Percentiles rank a stretch among this genome's conserved stretches.
These are phyloP conservation scores for Heterocephalus glaber DNA, from an alignment of 2,113 vertebrate species.

Conservation along the genomic window DNA sequence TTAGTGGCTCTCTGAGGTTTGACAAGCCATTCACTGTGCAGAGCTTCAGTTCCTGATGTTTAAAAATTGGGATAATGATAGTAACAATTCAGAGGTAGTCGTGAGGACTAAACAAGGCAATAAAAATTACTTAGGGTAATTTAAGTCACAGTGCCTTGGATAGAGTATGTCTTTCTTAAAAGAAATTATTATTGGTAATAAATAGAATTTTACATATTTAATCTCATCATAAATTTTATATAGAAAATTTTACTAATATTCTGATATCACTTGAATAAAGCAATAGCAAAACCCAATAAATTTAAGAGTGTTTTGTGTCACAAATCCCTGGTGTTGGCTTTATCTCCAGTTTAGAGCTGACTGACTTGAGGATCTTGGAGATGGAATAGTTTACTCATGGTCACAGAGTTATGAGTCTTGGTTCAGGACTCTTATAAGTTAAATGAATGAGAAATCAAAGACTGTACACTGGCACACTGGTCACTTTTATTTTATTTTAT, in stretches of 20 bases:
- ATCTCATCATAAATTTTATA: not conserved
- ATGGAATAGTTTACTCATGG: not conserved
- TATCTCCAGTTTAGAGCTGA: not conserved
- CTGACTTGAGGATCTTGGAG: not conserved
- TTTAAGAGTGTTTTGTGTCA: not conserved
- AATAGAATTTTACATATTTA: not conserved
- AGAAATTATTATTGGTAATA: not conserved
- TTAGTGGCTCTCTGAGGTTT: not conserved
- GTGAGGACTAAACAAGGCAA: not conserved
- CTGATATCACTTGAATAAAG: not conserved
- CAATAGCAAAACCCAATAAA: not conserved
- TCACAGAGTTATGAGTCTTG: not conserved
- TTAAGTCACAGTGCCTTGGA: not conserved
- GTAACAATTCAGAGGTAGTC: not conserved
- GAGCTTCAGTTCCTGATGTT: not conserved
- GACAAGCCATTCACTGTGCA: not conserved
- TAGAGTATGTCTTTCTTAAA: conserved; percentile 10
- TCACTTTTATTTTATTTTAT: too few species aligned
- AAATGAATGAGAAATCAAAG: not conserved
- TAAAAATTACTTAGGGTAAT: conserved; percentile 19
- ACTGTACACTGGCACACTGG: not conserved
- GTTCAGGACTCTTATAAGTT: not conserved
- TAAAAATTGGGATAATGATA: conserved; percentile 19
- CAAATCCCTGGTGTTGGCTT: not conserved
- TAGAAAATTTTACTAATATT: conserved; percentile 6